Evolutionary conservation across 2,113 vertebrate species (phyloP).

Genomic region (Neofelis nebulosa): DNA sequence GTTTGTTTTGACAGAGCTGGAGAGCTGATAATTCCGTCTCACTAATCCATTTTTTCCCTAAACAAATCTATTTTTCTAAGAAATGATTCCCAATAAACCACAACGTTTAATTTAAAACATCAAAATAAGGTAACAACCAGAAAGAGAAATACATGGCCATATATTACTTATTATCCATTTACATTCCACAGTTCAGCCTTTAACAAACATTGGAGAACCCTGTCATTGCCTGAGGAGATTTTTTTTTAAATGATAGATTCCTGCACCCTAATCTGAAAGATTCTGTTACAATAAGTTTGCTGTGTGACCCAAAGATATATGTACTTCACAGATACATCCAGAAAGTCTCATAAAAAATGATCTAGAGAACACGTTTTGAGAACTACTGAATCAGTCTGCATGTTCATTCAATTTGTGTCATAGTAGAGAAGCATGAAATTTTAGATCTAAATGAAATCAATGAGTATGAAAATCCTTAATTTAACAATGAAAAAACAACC

Average conservation of each 20-base stretch:
- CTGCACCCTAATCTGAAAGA: background rate
- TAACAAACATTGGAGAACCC: background rate
- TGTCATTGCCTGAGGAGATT: background rate
- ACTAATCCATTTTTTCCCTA: constrained; percentile 34
- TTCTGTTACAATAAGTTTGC: background rate
- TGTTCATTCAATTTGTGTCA: background rate
- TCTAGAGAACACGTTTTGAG: background rate
- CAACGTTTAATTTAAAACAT: background rate
- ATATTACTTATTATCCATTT: background rate
- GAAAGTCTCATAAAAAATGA: background rate
- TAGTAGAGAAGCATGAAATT: background rate
- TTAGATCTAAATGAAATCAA: background rate
- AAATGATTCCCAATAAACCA: constrained; percentile 38
- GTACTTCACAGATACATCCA: background rate
- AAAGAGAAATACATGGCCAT: background rate
- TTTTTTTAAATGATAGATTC: background rate
- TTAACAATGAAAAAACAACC: background rate
- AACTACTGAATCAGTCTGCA: background rate
- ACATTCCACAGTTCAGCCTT: background rate
- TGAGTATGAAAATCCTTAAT: background rate
- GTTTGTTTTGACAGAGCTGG: constrained; percentile 59
- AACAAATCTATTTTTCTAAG: constrained; percentile 36
- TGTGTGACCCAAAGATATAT: background rate
- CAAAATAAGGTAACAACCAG: background rate
- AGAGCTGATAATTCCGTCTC: constrained; percentile 54